A percentile compares a stretch with the other conserved stretches of the same genome.
phyloP scores from a whole-genome alignment of 2,113 vertebrate species.

The Dicerorhinus sumatrensis region DNA sequence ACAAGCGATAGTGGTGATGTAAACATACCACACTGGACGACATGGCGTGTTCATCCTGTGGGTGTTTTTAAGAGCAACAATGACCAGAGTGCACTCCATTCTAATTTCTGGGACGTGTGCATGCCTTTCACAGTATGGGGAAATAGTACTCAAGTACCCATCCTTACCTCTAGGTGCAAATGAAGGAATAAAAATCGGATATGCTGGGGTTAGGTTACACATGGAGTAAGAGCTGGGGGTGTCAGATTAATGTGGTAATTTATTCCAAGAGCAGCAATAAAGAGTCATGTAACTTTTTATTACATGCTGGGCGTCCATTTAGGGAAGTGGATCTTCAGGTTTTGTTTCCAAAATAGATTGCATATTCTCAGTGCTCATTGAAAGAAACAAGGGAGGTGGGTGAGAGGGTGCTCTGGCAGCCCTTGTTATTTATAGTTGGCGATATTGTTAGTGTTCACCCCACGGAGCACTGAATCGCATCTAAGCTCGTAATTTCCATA shows the following conservation, averaged over 20 bases:
- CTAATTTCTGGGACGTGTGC: neutral
- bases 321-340: slow-evolving; percentile 46
- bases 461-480: slow-evolving; percentile 44
- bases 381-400: slow-evolving; percentile 31
- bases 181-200: neutral
- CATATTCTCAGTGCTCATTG: slow-evolving; percentile 62
- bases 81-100: neutral
- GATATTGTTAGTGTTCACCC: slow-evolving; percentile 65
- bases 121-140: neutral
- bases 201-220: neutral
- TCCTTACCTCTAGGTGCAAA: neutral
- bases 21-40: fast-evolving
- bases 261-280: neutral
- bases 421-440: slow-evolving; percentile 65
- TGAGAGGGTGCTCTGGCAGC: slow-evolving; percentile 21
- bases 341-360: slow-evolving; percentile 67
- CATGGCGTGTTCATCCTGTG: neutral
- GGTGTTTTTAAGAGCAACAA: neutral
- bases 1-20: neutral
- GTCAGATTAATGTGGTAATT: neutral
- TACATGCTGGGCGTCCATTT: neutral
- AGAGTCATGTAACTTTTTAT: neutral
- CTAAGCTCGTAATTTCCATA: slow-evolving; percentile 75
- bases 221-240: neutral
- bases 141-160: fast-evolving